These are phyloP conservation scores for Phyllotreta cruciferae DNA, from an alignment of 2,888 invertebrate genomes.

Conservation along the genomic window DNA sequence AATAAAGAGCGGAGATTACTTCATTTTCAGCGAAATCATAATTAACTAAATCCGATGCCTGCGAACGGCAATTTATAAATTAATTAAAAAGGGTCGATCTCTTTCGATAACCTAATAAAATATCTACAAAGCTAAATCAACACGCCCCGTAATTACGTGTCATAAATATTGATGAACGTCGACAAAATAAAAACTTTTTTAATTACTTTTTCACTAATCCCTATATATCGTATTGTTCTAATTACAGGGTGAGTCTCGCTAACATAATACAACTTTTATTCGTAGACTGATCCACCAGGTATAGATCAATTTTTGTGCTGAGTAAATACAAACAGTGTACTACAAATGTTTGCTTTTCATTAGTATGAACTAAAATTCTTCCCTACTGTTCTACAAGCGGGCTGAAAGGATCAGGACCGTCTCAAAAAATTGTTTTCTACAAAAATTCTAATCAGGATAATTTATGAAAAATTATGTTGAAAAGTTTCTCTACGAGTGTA, in stretches of 20 bases:
- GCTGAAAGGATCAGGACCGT: neutral
- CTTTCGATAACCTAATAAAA: constrained; percentile 27
- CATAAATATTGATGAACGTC: constrained; percentile 31
- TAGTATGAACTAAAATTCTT: constrained; percentile 30
- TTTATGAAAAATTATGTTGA: too few species aligned
- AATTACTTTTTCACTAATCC: constrained; percentile 17
- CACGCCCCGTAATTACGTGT: constrained; percentile 29
- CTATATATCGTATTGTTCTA: neutral
- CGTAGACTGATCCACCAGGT: neutral
- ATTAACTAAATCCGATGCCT: constrained; percentile 26
- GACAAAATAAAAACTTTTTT: constrained; percentile 18
- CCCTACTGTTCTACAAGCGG: constrained; percentile 7
- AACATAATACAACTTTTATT: too few species aligned
- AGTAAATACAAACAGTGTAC: constrained; percentile 31
- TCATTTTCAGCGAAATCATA: constrained; percentile 17
- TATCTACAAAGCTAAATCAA: constrained; percentile 28
- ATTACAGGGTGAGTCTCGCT: too few species aligned
- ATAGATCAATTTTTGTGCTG: constrained; percentile 20
- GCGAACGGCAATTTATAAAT: constrained; percentile 25
- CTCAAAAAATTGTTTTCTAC: neutral
- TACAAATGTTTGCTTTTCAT: constrained; percentile 39
- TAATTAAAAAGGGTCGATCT: constrained; percentile 29
- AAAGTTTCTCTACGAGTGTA: too few species aligned
- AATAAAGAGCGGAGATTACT: constrained; percentile 14
- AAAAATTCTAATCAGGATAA: too few species aligned